Conservation (phyloP, 2,888 invertebrate species). For the Arge pagana region DNA sequence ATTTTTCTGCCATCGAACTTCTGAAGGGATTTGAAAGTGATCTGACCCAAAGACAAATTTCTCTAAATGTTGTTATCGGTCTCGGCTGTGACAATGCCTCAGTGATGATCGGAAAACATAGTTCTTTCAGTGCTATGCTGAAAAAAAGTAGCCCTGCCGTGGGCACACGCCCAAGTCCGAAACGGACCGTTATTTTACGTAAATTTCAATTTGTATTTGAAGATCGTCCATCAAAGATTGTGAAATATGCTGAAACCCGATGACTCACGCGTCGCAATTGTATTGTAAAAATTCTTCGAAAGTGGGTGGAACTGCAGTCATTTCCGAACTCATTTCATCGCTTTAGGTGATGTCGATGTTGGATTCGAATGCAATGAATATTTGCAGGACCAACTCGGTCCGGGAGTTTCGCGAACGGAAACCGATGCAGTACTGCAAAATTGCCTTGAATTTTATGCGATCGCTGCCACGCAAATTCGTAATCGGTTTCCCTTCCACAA, state of each 20-base stretch:
- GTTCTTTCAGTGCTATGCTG: conserved; percentile 23
- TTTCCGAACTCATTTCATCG: neutral
- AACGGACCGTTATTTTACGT: conserved; percentile 13
- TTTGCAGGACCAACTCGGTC: neutral
- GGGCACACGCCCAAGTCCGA: conserved; percentile 18
- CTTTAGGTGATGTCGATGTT: conserved; percentile 18
- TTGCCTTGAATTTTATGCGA: conserved; percentile 23
- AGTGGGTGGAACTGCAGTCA: neutral
- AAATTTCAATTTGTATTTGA: conserved; percentile 17
- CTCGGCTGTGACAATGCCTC: conserved; percentile 28
- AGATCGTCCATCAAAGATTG: conserved; percentile 12
- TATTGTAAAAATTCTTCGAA: conserved; percentile 9
- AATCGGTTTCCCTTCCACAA: conserved; percentile 17
- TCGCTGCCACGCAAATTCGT: conserved; percentile 18
- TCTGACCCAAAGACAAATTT: conserved; percentile 24
- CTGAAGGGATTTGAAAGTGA: conserved; percentile 23
- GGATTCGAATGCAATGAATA: conserved; percentile 9
- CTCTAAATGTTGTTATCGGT: conserved; percentile 26
- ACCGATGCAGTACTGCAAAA: conserved; percentile 12
- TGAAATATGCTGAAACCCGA: conserved; percentile 22
- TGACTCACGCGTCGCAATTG: conserved; percentile 24
- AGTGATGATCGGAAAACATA: conserved; percentile 29
- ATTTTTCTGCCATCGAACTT: conserved; percentile 24
- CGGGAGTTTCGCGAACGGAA: neutral
- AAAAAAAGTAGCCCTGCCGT: conserved; percentile 21